Percentiles rank a stretch among this genome's conserved stretches.
These are phyloP conservation scores for Potorous gilbertii DNA, from an alignment of 2,797 vertebrate genomes.

Conservation along the genomic window DNA sequence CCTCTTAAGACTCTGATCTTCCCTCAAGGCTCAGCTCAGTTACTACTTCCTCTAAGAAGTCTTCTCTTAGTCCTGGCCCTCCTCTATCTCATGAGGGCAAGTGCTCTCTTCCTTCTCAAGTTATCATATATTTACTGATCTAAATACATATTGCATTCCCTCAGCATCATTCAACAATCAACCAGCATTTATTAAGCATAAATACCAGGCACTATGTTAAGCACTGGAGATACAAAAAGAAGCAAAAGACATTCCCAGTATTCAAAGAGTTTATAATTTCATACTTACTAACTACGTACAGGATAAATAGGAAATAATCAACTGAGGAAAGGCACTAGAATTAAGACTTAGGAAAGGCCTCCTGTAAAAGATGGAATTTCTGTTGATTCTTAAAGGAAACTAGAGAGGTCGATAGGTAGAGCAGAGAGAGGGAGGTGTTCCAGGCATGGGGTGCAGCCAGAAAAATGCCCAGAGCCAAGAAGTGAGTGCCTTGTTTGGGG, in stretches of 20 bases:
- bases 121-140: neutral
- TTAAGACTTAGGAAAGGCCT: neutral
- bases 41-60: no score
- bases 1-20: no score
- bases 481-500: neutral
- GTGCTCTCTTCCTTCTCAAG: neutral
- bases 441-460: neutral
- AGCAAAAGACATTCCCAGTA: neutral
- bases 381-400: neutral
- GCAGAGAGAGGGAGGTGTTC: neutral
- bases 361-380: neutral
- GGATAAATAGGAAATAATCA: neutral
- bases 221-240: neutral
- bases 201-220: neutral
- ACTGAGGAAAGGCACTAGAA: neutral
- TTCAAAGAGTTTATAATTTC: neutral
- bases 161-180: neutral
- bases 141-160: neutral
- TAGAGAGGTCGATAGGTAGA: neutral
- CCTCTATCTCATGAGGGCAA: no score
- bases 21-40: no score
- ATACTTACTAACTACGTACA: neutral
- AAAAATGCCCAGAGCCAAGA: neutral
- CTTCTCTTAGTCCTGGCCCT: no score
- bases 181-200: neutral